These are phyloP conservation scores for Tyrophagus putrescentiae DNA, from an alignment of 1,140 invertebrate species.

Conservation along the genomic window DNA sequence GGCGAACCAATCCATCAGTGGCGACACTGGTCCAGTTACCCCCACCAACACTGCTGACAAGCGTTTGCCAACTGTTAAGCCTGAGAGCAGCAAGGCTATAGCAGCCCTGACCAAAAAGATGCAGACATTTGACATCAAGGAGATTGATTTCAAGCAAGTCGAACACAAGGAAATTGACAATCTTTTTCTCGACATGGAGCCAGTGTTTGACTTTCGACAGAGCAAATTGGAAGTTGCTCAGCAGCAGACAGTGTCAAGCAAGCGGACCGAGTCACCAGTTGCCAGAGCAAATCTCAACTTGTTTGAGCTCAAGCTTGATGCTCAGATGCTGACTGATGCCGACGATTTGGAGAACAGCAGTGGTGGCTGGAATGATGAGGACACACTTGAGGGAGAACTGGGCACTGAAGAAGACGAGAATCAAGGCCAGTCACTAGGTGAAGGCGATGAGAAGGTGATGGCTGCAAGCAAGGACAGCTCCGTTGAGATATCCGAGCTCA, in stretches of 20 bases:
- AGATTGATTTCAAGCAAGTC: conserved; percentile 13
- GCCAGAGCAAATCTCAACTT: neutral
- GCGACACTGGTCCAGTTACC: neutral
- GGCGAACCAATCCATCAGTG: neutral
- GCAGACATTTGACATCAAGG: conserved; percentile 15
- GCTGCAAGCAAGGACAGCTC: no score
- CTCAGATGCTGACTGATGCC: neutral
- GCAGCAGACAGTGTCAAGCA: neutral
- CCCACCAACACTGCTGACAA: neutral
- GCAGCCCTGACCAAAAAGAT: neutral
- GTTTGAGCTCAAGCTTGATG: neutral
- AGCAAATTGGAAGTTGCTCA: neutral
- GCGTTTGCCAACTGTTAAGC: neutral
- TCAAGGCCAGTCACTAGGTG: no score
- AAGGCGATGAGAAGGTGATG: no score
- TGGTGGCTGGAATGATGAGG: conserved; percentile 17
- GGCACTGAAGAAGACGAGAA: no score
- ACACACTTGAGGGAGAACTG: no score
- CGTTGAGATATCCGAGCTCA: no score
- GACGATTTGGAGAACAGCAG: neutral
- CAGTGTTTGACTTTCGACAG: conserved; percentile 12
- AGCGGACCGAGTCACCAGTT: neutral
- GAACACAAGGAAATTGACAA: conserved; percentile 17
- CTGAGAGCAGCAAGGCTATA: neutral
- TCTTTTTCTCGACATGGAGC: conserved; percentile 19